Percentiles rank a stretch among this genome's conserved stretches.
phyloP scores from a whole-genome alignment of 2,797 vertebrate genomes.

The Anabas testudineus region DNA sequence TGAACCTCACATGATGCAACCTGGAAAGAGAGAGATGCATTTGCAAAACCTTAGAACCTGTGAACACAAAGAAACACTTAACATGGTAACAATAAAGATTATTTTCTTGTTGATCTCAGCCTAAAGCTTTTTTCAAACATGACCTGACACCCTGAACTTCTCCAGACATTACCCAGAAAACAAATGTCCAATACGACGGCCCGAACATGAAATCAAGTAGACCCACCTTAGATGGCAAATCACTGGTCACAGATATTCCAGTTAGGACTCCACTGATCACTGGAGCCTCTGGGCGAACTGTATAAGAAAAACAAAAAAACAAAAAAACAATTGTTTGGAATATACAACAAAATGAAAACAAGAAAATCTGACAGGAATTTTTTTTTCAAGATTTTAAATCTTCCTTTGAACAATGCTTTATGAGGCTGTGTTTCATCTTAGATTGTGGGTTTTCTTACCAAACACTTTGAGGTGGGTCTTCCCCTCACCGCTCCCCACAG shows the following conservation, averaged over 20 bases:
- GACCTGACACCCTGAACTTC: too few relatives aligned
- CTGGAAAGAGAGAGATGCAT: constrained; percentile 70
- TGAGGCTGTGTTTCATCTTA: background rate
- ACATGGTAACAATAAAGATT: background rate
- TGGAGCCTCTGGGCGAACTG: constrained; percentile 87
- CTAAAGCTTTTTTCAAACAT: background rate
- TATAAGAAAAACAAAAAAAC: too few relatives aligned
- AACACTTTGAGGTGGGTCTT: constrained; percentile 87
- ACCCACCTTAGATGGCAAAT: constrained; percentile 79
- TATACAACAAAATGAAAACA: constrained; percentile 3
- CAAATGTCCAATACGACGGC: too few relatives aligned
- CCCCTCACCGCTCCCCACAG: constrained; percentile 75
- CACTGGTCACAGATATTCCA: constrained; percentile 82
- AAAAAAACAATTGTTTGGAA: background rate
- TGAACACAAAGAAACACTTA: background rate
- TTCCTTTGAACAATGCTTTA: background rate
- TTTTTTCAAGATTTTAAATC: too few relatives aligned
- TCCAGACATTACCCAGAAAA: too few relatives aligned
- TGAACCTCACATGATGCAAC: constrained; percentile 86
- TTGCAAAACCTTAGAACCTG: too few relatives aligned
- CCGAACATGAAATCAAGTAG: too few relatives aligned
- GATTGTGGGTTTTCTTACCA: constrained; percentile 79
- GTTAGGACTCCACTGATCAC: constrained; percentile 76
- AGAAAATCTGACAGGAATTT: background rate
- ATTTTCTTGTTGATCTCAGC: background rate